phyloP scores from a whole-genome alignment of 2,113 vertebrate genomes.

The Lontra canadensis region DNA sequence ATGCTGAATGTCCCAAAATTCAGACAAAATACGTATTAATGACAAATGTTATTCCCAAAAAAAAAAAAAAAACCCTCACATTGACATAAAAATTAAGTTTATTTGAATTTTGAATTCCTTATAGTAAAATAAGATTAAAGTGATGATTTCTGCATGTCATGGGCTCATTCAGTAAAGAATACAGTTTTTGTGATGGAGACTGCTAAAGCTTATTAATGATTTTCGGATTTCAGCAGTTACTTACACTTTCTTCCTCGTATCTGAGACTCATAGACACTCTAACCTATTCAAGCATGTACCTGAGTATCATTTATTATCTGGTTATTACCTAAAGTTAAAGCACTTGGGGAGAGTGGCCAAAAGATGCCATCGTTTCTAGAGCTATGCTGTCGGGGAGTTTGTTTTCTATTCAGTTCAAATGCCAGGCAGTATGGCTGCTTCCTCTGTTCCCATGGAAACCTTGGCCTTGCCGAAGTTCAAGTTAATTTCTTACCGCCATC shows the following conservation, averaged over 20 bases:
- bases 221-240: neutral
- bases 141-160: neutral
- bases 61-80: neutral
- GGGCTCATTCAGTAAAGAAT: neutral
- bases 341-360: neutral
- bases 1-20: neutral
- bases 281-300: neutral
- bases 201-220: neutral
- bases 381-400: conserved; percentile 66
- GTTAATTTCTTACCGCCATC: conserved; percentile 82
- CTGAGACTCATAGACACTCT: neutral
- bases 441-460: conserved; percentile 85
- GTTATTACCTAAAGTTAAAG: conserved; percentile 19
- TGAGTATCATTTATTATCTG: neutral
- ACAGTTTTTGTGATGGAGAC: neutral
- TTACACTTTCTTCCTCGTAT: neutral
- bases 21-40: neutral
- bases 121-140: conserved; percentile 11
- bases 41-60: conserved; percentile 11
- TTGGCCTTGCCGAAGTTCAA: conserved; percentile 80
- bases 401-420: conserved; percentile 78
- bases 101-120: neutral
- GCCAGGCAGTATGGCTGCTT: conserved; percentile 78
- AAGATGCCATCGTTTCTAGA: neutral
- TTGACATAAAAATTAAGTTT: neutral